These are phyloP conservation scores for Montipora efflorescens DNA, from an alignment of 64 coral and sea anemone species.

Conservation along the genomic window DNA sequence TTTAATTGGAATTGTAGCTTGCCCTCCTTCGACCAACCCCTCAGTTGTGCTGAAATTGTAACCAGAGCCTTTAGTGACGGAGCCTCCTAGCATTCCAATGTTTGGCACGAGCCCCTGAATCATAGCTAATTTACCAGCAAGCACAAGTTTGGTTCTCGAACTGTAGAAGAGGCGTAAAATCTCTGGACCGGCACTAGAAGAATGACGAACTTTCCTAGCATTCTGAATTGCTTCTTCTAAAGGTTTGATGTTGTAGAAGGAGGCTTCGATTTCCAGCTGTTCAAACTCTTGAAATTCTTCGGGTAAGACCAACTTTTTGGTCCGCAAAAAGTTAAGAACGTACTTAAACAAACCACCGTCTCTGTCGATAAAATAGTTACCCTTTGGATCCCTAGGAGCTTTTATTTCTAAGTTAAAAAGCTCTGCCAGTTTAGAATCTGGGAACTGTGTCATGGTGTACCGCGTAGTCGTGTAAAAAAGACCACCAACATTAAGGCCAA, in stretches of 20 bases:
- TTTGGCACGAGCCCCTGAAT: slow-evolving; percentile 42
- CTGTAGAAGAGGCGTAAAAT: slow-evolving; percentile 61
- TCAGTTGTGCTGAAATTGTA: slow-evolving; percentile 29
- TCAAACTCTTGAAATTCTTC: slow-evolving; percentile 74
- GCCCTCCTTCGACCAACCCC: slow-evolving; percentile 33
- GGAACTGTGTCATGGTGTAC: slow-evolving; percentile 70
- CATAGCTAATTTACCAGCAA: slow-evolving; percentile 50
- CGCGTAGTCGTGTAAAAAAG: slow-evolving; percentile 76
- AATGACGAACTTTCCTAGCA: slow-evolving; percentile 1
- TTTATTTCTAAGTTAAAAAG: slow-evolving; percentile 71
- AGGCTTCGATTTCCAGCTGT: slow-evolving; percentile 69
- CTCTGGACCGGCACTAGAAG: not conserved
- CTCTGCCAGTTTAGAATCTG: slow-evolving; percentile 68
- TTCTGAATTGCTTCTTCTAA: slow-evolving; percentile 64
- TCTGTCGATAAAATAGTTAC: slow-evolving; percentile 82
- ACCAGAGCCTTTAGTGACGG: not conserved
- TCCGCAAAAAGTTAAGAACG: slow-evolving; percentile 76
- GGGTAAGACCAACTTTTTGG: slow-evolving; percentile 58
- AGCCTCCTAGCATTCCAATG: slow-evolving; percentile 21
- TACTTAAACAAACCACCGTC: slow-evolving; percentile 78
- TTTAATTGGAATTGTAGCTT: slow-evolving; percentile 61
- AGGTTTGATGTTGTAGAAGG: slow-evolving; percentile 67
- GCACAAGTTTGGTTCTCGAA: slow-evolving; percentile 47
- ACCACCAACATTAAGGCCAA: slow-evolving; percentile 80
- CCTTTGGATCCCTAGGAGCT: slow-evolving; percentile 47